These are phyloP conservation scores for Homarus gammarus DNA, from an alignment of 2,888 invertebrate genomes.

Conservation along the genomic window DNA sequence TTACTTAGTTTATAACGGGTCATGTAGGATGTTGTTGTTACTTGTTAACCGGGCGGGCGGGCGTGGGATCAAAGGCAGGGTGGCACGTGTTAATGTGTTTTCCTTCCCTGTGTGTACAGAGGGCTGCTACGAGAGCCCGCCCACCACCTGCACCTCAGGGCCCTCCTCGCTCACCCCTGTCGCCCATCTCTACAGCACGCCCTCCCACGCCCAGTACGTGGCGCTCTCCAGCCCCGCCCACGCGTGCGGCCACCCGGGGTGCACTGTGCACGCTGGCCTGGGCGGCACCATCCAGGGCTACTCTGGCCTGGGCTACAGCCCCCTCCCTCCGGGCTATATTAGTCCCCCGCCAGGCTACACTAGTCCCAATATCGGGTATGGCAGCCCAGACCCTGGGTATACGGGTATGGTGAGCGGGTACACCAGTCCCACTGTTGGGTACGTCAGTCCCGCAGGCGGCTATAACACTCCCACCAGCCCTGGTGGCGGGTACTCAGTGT, in stretches of 20 bases:
- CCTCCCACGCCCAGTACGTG: constrained; percentile 50
- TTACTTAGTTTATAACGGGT: too few species aligned
- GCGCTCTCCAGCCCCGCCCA: constrained; percentile 54
- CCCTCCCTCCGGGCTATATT: constrained; percentile 66
- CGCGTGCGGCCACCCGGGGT: constrained; percentile 66
- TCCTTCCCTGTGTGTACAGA: constrained; percentile 35
- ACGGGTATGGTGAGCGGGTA: constrained; percentile 38
- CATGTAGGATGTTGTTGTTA: too few species aligned
- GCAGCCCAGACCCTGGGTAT: constrained; percentile 43
- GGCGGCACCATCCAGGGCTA: constrained; percentile 35
- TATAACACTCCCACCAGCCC: constrained; percentile 64
- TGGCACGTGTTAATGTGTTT: too few species aligned
- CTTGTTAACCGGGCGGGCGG: too few species aligned
- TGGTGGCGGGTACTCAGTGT: constrained; percentile 6
- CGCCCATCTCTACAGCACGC: constrained; percentile 55
- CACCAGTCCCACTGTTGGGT: constrained; percentile 36
- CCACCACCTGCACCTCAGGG: constrained; percentile 51
- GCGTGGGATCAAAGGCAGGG: too few species aligned
- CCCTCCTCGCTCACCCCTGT: constrained; percentile 34
- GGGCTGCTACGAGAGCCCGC: constrained; percentile 70
- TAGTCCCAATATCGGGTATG: constrained; percentile 51
- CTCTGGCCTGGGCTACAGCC: constrained; percentile 43
- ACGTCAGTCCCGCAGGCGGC: constrained; percentile 53
- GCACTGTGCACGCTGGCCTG: constrained; percentile 44
- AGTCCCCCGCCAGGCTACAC: constrained; percentile 70